Conservation (phyloP, 2,797 vertebrate genomes). For the Aplochiton taeniatus region DNA sequence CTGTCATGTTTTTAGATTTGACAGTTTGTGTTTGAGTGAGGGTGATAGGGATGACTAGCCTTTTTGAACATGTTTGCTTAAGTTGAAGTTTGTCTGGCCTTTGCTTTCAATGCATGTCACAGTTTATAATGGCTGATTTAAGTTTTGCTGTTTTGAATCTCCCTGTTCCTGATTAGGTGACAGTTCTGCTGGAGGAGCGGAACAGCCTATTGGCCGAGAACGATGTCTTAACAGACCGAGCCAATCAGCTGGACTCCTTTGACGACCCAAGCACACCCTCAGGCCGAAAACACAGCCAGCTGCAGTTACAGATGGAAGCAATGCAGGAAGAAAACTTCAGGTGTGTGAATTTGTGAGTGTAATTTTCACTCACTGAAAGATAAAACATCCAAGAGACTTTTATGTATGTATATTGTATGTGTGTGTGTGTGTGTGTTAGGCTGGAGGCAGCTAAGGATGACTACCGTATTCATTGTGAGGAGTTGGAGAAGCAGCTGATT, state of each 20-base stretch:
- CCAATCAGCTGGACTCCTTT: slow-evolving; percentile 91
- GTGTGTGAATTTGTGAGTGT: slow-evolving; percentile 56
- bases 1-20: not conserved
- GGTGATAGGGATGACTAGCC: slow-evolving; percentile 37
- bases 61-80: slow-evolving; percentile 53
- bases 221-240: slow-evolving; percentile 89
- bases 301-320: slow-evolving; percentile 89
- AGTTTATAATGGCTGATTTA: no score
- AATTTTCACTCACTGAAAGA: not conserved
- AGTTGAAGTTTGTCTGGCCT: slow-evolving; percentile 25
- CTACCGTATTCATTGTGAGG: slow-evolving; percentile 96
- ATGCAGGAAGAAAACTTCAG: slow-evolving; percentile 97
- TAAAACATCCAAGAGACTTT: no score
- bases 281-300: slow-evolving; percentile 88
- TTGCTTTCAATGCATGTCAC: slow-evolving; percentile 43
- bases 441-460: slow-evolving; percentile 98
- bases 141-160: not conserved
- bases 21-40: slow-evolving; percentile 3
- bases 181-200: slow-evolving; percentile 91
- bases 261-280: slow-evolving; percentile 89
- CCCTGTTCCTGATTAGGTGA: slow-evolving; percentile 78
- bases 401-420: not conserved
- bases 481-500: slow-evolving; percentile 93
- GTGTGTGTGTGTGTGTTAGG: slow-evolving; percentile 62
- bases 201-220: slow-evolving; percentile 93